Evolutionary conservation across 2,888 invertebrate genomes (phyloP).

Genomic region (Ennomos quercinarius): DNA sequence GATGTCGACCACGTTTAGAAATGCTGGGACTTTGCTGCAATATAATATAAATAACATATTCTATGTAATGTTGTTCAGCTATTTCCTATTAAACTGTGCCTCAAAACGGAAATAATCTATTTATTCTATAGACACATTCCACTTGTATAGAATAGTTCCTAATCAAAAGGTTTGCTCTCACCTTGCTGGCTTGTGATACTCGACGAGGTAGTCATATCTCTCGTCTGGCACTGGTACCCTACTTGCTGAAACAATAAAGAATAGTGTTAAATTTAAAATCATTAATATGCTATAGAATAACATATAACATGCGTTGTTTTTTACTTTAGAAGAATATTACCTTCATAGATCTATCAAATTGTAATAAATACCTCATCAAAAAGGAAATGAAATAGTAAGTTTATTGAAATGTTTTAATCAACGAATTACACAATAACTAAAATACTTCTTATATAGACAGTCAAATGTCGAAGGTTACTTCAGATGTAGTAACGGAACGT

Average conservation of each 20-base stretch:
- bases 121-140: too few relatives aligned
- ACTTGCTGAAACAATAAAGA: conserved; percentile 86
- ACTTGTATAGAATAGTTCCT: too few relatives aligned
- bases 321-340: conserved; percentile 4
- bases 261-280: conserved; percentile 44
- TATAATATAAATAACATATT: neutral
- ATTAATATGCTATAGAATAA: too few relatives aligned
- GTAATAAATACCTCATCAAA: too few relatives aligned
- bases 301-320: too few relatives aligned
- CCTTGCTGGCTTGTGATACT: conserved; percentile 98
- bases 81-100: too few relatives aligned
- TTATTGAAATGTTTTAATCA: too few relatives aligned
- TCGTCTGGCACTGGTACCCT: conserved; percentile 99
- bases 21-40: conserved; percentile 99
- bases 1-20: conserved; percentile 98
- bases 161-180: conserved; percentile 56
- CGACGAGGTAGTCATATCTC: conserved; percentile 96
- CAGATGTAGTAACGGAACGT: conserved; percentile 18
- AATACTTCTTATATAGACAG: too few relatives aligned
- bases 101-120: too few relatives aligned
- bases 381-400: too few relatives aligned
- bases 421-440: too few relatives aligned
- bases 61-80: too few relatives aligned
- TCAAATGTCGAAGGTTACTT: neutral
- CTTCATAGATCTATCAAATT: neutral